Evolutionary conservation across 1,140 invertebrate genomes (phyloP), one percentile per base, ranked within the genome.

Genomic region (Helicoverpa armigera): DNA sequence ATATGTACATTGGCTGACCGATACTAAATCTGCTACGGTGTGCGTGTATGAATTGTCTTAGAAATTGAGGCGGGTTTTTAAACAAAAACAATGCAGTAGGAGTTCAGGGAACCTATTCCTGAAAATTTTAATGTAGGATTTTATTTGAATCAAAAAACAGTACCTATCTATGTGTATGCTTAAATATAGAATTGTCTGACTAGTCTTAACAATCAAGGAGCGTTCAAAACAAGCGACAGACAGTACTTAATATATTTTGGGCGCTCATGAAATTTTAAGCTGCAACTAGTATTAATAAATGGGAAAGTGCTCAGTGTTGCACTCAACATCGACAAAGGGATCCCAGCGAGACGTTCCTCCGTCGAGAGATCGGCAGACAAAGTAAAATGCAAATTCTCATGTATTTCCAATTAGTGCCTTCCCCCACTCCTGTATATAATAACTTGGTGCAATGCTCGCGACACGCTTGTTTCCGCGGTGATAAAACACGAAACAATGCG

Each of bases 321-420:
- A 81, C 74, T 82, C 56, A 16, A 31, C 13, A 70, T 84, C 77
- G 81, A 86, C 85, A 90, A 90, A 90, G 88, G 88, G 87, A 87
- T 87, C 79, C 83, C 60, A 79, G 76, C 84, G 84, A 87, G 86
- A 86, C 86, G 69, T 85, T 85, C 85, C 83, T 86, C 83, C 85
- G 23, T 58, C 43, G 85, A 85, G 88, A 87, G 82, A 89, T 90
- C 82, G 86, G 82, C 63, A 88, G 89, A 90, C 91, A 91, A 92
- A 92, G 91, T 91, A 92, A 92, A 92, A 94, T 94, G 92, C 91
- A 92, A 94, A 94, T 92, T 87, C 87, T 91, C 91, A 92, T 92
- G 91, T 94, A 94, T 94, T 92, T 91, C 90, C 89, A 94, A 94
- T 94, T 92, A 94, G 91, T 84, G 79, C 70, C 79, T 78, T 13